A percentile compares a stretch with the other conserved stretches of the same genome.
These are phyloP conservation scores for Cherax destructor DNA, from an alignment of 1,140 invertebrate species.

Conservation along the genomic window DNA sequence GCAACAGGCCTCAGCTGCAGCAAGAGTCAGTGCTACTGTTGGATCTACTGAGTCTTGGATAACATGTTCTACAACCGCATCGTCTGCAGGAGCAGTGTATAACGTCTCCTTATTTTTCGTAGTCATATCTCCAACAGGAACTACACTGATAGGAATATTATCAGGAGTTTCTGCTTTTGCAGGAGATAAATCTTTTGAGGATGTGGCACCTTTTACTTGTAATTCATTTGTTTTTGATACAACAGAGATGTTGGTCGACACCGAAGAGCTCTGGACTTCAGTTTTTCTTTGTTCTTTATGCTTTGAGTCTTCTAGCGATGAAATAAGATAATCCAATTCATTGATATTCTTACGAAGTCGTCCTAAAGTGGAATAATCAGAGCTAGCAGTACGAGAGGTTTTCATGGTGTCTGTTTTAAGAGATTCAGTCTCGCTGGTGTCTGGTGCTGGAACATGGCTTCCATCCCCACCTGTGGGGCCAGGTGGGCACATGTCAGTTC, in stretches of 20 bases:
- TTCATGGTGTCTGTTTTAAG: constrained; percentile 43
- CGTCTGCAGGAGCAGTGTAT: background rate
- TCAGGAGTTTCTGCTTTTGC: background rate
- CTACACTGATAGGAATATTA: background rate
- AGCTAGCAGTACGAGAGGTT: constrained; percentile 29
- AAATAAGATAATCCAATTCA: constrained; percentile 61
- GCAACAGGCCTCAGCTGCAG: constrained; percentile 2
- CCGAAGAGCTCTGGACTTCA: background rate
- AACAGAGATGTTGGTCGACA: background rate
- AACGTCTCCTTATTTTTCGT: background rate
- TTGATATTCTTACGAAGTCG: constrained; percentile 67
- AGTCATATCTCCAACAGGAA: background rate
- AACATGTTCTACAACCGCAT: background rate
- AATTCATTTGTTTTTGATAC: background rate
- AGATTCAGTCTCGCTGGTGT: constrained; percentile 50
- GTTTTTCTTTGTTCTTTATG: background rate
- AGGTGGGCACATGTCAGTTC: constrained; percentile 1
- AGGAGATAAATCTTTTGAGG: background rate
- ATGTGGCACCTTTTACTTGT: background rate
- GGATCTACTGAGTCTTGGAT: constrained; percentile 11
- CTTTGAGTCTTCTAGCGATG: constrained; percentile 47
- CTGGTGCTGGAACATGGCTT: constrained; percentile 32
- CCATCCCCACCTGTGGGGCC: constrained; percentile 51
- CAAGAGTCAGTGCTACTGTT: constrained; percentile 13
- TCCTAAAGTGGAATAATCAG: constrained; percentile 65